Percentiles rank a stretch among this genome's conserved stretches.
These are phyloP conservation scores for Datnioides undecimradiatus DNA, from an alignment of 2,113 vertebrate species.

Conservation along the genomic window DNA sequence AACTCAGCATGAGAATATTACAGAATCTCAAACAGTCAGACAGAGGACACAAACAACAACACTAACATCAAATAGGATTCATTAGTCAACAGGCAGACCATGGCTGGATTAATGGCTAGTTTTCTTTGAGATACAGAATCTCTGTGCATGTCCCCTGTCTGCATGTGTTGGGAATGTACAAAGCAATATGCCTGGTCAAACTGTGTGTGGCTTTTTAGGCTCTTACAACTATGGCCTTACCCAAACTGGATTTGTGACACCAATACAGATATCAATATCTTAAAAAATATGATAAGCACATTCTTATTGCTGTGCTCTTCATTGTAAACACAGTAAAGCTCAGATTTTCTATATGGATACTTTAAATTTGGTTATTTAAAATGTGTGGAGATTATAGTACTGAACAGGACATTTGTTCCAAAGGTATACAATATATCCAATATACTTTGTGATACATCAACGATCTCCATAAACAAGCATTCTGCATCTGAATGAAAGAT, in stretches of 20 bases:
- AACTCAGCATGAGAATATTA: conserved; percentile 26
- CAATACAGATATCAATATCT: neutral
- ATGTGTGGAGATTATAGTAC: neutral
- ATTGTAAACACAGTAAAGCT: neutral
- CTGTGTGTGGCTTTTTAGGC: conserved; percentile 1
- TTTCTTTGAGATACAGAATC: conserved; percentile 2
- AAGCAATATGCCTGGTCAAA: conserved; percentile 30
- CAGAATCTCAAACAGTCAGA: conserved; percentile 34
- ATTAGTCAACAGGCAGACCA: conserved; percentile 46
- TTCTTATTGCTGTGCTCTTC: neutral
- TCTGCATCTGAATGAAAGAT: too few relatives aligned
- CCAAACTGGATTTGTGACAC: neutral
- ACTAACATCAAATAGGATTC: conserved; percentile 45
- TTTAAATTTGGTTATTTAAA: neutral
- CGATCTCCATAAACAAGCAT: too few relatives aligned
- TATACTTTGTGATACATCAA: too few relatives aligned
- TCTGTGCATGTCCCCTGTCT: neutral
- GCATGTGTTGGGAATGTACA: neutral
- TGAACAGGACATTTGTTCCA: neutral
- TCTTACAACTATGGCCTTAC: neutral
- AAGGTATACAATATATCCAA: too few relatives aligned
- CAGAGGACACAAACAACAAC: conserved; percentile 53
- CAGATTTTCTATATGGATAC: neutral
- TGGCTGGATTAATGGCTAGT: conserved; percentile 22
- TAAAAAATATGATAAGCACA: neutral